Percentiles rank a stretch among this genome's conserved stretches.
phyloP scores from a whole-genome alignment of 2,113 vertebrate species.

The Aegithalos caudatus region DNA sequence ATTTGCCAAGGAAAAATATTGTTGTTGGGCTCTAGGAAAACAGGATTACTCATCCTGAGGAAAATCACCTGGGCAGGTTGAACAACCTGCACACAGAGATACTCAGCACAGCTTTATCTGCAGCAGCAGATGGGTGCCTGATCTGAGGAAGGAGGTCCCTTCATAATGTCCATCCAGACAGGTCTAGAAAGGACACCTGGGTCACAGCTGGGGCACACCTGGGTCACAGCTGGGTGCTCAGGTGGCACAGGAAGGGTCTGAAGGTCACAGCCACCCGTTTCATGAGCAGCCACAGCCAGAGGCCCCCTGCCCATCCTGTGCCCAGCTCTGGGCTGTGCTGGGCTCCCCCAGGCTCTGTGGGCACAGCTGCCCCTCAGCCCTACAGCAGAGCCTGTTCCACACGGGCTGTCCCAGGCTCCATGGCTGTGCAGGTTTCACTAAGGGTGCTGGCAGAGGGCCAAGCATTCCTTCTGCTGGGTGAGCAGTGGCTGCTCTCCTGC shows the following conservation, averaged over 20 bases:
- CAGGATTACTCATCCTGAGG: not conserved
- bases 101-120: not conserved
- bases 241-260: not conserved
- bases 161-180: not conserved
- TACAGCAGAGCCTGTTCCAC: not conserved
- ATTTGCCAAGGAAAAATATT: not conserved
- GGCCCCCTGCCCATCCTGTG: accelerated
- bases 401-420: not conserved
- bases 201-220: not conserved
- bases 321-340: not conserved
- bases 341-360: not conserved
- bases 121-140: not conserved
- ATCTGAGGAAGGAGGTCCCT: not conserved
- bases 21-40: not conserved
- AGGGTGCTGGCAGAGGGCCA: not conserved
- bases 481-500: not conserved
- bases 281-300: not conserved
- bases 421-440: not conserved
- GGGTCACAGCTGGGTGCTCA: not conserved
- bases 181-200: not conserved
- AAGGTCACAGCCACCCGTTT: not conserved
- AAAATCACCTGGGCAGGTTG: not conserved
- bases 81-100: not conserved
- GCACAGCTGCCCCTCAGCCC: not conserved
- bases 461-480: not conserved